Conservation (phyloP, 2,113 vertebrate species). For the Motacilla tschutschensis region DNA sequence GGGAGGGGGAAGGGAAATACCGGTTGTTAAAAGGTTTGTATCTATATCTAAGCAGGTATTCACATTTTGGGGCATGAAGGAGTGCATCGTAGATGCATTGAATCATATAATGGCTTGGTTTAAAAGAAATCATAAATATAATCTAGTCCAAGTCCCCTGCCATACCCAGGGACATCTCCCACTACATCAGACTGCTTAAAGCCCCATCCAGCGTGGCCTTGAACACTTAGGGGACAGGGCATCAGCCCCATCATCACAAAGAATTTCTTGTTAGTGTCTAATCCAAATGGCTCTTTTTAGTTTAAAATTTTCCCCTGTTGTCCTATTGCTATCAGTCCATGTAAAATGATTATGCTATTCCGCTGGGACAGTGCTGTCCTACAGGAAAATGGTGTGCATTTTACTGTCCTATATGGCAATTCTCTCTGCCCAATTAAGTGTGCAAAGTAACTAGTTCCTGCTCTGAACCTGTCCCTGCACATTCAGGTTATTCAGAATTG, state of each 20-base stretch:
- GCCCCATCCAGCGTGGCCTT: too few relatives aligned
- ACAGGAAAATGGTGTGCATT: not conserved
- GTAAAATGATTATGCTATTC: not conserved
- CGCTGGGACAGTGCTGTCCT: not conserved
- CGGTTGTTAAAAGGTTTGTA: not conserved
- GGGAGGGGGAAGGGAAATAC: not conserved
- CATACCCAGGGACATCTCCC: not conserved
- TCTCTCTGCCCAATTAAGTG: not conserved
- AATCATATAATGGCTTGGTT: not conserved
- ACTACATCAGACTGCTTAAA: not conserved
- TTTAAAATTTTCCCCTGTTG: not conserved
- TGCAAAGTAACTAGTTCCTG: not conserved
- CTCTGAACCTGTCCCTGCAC: not conserved
- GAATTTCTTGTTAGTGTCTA: not conserved
- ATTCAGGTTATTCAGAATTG: not conserved
- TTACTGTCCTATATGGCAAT: not conserved
- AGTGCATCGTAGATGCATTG: fast-evolving
- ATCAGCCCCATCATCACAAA: not conserved
- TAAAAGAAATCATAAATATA: not conserved
- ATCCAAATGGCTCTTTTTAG: not conserved
- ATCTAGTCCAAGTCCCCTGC: not conserved
- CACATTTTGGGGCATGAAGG: not conserved
- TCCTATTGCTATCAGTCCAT: too few relatives aligned
- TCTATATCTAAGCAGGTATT: not conserved
- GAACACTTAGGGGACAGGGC: fast-evolving